Evolutionary conservation across 2,888 invertebrate genomes (phyloP).

Genomic region (Chymomyza caudatula): DNA sequence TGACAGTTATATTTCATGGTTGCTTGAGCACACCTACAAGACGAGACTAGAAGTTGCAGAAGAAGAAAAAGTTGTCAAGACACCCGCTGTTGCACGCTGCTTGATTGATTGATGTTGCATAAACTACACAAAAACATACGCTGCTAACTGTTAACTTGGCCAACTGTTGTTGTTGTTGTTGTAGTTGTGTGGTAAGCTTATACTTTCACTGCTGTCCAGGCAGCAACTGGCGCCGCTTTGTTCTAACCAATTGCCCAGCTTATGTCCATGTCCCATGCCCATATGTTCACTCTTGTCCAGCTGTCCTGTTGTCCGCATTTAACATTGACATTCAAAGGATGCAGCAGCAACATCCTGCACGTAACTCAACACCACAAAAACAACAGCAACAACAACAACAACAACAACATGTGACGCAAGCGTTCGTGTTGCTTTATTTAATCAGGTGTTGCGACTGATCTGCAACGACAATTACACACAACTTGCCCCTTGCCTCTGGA

Average conservation of each 20-base stretch:
- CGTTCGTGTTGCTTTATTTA: slow-evolving; percentile 71
- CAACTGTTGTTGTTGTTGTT: slow-evolving; percentile 10
- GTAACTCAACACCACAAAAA: slow-evolving; percentile 58
- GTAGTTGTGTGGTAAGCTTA: slow-evolving; percentile 49
- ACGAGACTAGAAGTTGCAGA: slow-evolving; percentile 6
- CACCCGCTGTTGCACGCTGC: not conserved
- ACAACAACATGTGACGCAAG: slow-evolving; percentile 19
- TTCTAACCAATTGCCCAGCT: not conserved
- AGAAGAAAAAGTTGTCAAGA: not conserved
- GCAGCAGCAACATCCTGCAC: slow-evolving; percentile 33
- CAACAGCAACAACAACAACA: slow-evolving; percentile 38
- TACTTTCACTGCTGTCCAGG: slow-evolving; percentile 64
- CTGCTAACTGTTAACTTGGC: not conserved
- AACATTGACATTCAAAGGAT: slow-evolving; percentile 63
- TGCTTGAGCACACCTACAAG: slow-evolving; percentile 22
- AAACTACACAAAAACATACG: not conserved
- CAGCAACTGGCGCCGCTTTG: slow-evolving; percentile 7
- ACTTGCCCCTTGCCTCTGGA: slow-evolving; percentile 22
- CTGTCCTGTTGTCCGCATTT: slow-evolving; percentile 39
- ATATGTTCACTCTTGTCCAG: slow-evolving; percentile 65
- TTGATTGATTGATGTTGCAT: slow-evolving; percentile 23
- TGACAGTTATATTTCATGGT: slow-evolving; percentile 36
- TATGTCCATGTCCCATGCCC: slow-evolving; percentile 20
- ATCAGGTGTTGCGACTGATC: slow-evolving; percentile 77
- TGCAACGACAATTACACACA: slow-evolving; percentile 75